phyloP scores from a whole-genome alignment of 2,888 invertebrate species.

The Synanthedon myopaeformis region DNA sequence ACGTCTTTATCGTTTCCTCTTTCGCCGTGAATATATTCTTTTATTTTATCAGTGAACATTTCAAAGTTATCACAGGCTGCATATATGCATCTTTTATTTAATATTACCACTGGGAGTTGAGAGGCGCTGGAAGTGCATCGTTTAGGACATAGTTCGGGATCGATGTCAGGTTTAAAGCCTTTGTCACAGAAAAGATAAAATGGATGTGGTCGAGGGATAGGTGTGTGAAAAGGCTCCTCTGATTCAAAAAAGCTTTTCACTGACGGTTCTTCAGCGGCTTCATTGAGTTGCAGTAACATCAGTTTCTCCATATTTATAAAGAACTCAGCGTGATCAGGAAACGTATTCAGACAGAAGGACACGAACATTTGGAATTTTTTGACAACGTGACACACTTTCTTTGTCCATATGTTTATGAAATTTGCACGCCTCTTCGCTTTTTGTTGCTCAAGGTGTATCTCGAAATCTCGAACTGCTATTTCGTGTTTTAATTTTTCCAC shows the following conservation, averaged over 20 bases:
- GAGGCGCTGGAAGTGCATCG: conserved; percentile 40
- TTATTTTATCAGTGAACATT: conserved; percentile 35
- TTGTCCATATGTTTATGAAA: conserved; percentile 38
- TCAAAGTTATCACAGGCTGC: conserved; percentile 51
- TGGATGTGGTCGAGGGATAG: conserved; percentile 36
- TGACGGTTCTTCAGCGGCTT: conserved; percentile 32
- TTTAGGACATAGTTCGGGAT: conserved; percentile 39
- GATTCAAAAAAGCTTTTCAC: conserved; percentile 36
- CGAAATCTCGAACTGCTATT: conserved; percentile 31
- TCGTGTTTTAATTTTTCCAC: conserved; percentile 26
- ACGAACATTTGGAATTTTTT: conserved; percentile 52
- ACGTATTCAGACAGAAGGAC: conserved; percentile 35
- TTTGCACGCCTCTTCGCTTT: conserved; percentile 30
- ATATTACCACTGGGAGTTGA: conserved; percentile 43
- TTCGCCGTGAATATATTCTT: conserved; percentile 29
- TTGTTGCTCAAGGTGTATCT: conserved; percentile 30
- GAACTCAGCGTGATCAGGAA: conserved; percentile 55
- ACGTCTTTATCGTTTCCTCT: conserved; percentile 32
- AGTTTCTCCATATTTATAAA: conserved; percentile 55
- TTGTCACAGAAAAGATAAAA: conserved; percentile 48
- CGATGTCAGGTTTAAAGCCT: conserved; percentile 29
- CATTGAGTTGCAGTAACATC: conserved; percentile 47
- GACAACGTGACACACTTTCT: conserved; percentile 49
- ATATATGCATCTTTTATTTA: conserved; percentile 49
- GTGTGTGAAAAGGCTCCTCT: conserved; percentile 26